phyloP scores from a whole-genome alignment of 1,140 invertebrate species.

The Diuraphis noxia region DNA sequence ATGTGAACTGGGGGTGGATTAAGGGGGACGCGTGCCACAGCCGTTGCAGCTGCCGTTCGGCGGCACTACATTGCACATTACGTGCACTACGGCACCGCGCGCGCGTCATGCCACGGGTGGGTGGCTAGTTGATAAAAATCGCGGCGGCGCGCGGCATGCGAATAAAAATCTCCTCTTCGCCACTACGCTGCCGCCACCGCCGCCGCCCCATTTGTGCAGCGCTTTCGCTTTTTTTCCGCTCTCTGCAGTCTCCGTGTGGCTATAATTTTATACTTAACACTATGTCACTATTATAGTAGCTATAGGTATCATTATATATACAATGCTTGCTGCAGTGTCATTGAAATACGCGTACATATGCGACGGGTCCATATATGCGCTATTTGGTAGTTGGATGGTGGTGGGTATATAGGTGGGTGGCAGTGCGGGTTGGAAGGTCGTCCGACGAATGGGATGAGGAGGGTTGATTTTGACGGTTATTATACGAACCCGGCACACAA shows the following conservation, averaged over 20 bases:
- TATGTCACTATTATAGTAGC: neutral
- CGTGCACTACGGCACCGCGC: neutral
- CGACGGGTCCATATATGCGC: neutral
- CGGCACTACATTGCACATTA: neutral
- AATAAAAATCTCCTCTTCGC: neutral
- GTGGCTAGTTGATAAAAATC: neutral
- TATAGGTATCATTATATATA: no score
- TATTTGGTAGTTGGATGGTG: neutral
- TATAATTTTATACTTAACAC: neutral
- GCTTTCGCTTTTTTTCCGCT: neutral
- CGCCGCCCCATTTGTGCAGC: neutral
- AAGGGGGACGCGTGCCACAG: constrained; percentile 10
- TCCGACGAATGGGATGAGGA: neutral
- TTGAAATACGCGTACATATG: neutral
- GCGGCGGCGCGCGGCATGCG: constrained; percentile 4
- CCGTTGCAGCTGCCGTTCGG: constrained; percentile 10
- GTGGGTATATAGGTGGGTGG: neutral
- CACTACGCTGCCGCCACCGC: neutral
- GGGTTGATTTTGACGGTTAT: constrained; percentile 4
- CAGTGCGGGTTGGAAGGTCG: no score
- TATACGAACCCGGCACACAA: neutral
- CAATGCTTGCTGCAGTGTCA: neutral
- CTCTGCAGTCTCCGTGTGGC: neutral
- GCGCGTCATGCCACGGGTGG: neutral
- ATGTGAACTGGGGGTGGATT: neutral